Evolutionary conservation across 2,113 vertebrate species (phyloP).

Genomic region (Malaclemys terrapin): DNA sequence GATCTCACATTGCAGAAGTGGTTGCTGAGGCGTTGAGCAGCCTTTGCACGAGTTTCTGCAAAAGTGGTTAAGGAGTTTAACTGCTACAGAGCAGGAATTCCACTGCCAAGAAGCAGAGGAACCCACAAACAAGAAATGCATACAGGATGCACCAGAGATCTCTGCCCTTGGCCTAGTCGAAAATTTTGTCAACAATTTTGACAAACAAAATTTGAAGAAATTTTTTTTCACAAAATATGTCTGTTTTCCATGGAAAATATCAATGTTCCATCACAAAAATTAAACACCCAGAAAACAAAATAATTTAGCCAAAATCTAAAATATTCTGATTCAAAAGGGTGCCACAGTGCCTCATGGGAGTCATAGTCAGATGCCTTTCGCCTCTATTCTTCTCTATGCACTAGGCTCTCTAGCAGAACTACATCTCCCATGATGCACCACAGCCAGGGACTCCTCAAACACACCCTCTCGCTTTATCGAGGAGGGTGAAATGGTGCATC

Average conservation of each 20-base stretch:
- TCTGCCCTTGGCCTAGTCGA: accelerated
- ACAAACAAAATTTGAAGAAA: neutral
- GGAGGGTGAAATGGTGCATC: neutral
- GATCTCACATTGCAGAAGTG: neutral
- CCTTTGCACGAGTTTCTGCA: neutral
- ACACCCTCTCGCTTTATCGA: neutral
- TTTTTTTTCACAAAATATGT: neutral
- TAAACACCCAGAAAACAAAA: neutral
- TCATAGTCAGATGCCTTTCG: neutral
- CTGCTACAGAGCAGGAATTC: neutral
- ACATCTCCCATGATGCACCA: neutral
- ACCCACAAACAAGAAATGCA: neutral
- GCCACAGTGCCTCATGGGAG: neutral
- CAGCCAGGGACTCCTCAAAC: neutral
- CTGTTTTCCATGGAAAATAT: neutral
- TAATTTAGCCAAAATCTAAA: neutral
- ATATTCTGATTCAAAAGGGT: neutral
- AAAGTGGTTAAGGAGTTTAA: accelerated
- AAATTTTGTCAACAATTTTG: neutral
- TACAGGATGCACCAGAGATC: neutral
- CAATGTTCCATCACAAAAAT: neutral
- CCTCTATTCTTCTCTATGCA: neutral
- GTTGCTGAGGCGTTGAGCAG: neutral
- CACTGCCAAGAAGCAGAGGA: neutral
- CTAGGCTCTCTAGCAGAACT: neutral